Evolutionary conservation across 30 jellyfish, hydroid and myxozoan species (phyloP).

Genomic region (Nemopilema nomurai): DNA sequence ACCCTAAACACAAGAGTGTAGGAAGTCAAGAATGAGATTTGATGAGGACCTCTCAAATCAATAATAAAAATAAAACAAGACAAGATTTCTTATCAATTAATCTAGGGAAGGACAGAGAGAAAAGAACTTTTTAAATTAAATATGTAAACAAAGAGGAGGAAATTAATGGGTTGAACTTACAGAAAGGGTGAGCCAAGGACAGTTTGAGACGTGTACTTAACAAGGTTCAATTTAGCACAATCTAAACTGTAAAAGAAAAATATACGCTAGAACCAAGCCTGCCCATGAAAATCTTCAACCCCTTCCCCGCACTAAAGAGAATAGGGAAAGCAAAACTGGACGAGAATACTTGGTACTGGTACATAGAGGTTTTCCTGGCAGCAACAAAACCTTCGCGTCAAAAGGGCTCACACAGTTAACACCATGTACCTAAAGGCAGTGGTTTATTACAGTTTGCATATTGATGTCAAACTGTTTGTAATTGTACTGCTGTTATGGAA

Average conservation of each 20-base stretch:
- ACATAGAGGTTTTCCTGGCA: neutral
- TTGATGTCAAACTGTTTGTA: no score
- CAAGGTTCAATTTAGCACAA: conserved; percentile 67
- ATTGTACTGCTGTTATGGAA: no score
- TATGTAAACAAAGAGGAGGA: neutral
- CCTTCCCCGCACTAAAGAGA: neutral
- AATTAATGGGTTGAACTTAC: conserved; percentile 48
- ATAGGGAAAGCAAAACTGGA: neutral
- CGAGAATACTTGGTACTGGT: neutral
- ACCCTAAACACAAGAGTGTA: no score
- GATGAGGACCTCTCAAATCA: no score
- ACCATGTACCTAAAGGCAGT: neutral
- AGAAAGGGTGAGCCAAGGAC: conserved; percentile 74
- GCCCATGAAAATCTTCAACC: neutral
- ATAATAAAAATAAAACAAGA: no score
- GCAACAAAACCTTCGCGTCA: neutral
- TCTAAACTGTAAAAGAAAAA: conserved; percentile 52
- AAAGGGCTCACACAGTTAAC: neutral
- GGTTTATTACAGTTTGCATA: no score
- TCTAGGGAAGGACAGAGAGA: neutral
- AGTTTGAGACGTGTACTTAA: conserved; percentile 73
- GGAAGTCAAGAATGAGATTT: no score
- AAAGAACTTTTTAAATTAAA: neutral
- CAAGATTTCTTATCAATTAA: neutral
- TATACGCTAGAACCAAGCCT: conserved; percentile 24